Evolutionary conservation across 2,113 vertebrate genomes (phyloP).

Genomic region (Lophochroa leadbeateri): DNA sequence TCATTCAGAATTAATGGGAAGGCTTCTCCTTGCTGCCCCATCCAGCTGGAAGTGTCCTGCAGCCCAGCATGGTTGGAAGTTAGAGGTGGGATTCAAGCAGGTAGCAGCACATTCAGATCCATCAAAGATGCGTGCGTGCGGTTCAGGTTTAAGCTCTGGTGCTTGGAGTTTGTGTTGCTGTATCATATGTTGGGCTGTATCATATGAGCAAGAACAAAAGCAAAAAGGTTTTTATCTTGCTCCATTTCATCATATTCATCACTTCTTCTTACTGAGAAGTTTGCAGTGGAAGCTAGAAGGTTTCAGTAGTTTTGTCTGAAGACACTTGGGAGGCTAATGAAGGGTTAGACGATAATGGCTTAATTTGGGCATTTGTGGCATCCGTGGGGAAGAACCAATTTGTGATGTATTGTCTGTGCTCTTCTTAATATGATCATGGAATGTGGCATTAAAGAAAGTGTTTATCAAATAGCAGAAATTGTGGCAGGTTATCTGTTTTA

Average conservation of each 20-base stretch:
- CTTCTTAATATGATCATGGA: not conserved
- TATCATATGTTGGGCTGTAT: rapidly evolving
- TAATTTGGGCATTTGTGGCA: not conserved
- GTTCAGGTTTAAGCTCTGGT: not conserved
- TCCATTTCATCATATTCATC: not conserved
- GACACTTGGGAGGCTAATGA: not conserved
- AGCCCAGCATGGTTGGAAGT: not conserved
- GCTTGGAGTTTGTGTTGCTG: not conserved
- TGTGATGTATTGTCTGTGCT: not conserved
- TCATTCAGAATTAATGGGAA: constrained; percentile 77
- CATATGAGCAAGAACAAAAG: not conserved
- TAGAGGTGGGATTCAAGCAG: not conserved
- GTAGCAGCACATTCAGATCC: not conserved
- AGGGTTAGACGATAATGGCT: not conserved
- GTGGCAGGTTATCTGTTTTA: not conserved
- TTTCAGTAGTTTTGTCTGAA: not conserved
- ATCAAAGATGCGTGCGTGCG: not conserved
- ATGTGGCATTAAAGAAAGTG: not conserved
- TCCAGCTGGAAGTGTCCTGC: not conserved
- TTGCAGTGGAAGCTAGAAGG: not conserved
- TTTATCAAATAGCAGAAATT: not conserved
- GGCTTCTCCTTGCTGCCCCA: constrained; percentile 53
- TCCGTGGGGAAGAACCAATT: not conserved
- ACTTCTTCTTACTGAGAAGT: not conserved
- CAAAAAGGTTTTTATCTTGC: not conserved